Evolutionary conservation across 2,888 invertebrate species (phyloP).

Genomic region (Thelaira solivaga): DNA sequence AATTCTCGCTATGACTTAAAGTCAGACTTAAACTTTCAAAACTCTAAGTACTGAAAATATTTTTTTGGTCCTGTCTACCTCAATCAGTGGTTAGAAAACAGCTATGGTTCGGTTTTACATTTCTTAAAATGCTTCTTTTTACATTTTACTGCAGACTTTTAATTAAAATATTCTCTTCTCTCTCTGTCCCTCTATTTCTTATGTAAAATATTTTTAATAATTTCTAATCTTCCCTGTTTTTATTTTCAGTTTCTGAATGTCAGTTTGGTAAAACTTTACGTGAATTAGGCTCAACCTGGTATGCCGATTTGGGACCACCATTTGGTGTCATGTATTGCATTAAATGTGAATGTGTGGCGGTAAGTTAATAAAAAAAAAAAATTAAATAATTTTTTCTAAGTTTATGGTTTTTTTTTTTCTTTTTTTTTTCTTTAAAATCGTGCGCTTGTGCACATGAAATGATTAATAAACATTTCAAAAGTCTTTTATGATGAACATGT

Average conservation of each 20-base stretch:
- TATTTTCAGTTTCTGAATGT: constrained; percentile 87
- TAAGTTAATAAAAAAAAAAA: constrained; percentile 79
- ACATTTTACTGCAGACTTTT: too few species aligned
- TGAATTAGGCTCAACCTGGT: constrained; percentile 94
- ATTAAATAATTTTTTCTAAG: neutral
- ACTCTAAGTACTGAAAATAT: too few species aligned
- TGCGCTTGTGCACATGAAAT: constrained; percentile 59
- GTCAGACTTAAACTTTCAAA: too few species aligned
- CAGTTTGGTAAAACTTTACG: constrained; percentile 91
- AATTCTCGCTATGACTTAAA: too few species aligned
- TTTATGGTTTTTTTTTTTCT: neutral
- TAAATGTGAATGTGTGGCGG: constrained; percentile 95
- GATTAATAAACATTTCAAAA: constrained; percentile 74
- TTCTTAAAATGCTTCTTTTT: too few species aligned
- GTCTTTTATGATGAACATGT: constrained; percentile 61
- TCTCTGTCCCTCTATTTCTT: too few species aligned
- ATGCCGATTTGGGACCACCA: constrained; percentile 93
- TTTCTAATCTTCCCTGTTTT: constrained; percentile 31
- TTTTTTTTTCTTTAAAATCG: neutral
- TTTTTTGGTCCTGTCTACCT: too few species aligned
- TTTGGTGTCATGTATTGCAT: constrained; percentile 97
- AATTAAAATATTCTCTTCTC: too few species aligned
- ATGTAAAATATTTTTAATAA: neutral
- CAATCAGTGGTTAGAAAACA: too few species aligned
- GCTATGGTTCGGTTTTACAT: too few species aligned